phyloP scores from a whole-genome alignment of 2,113 vertebrate species.

The Salvelinus sp. region DNA sequence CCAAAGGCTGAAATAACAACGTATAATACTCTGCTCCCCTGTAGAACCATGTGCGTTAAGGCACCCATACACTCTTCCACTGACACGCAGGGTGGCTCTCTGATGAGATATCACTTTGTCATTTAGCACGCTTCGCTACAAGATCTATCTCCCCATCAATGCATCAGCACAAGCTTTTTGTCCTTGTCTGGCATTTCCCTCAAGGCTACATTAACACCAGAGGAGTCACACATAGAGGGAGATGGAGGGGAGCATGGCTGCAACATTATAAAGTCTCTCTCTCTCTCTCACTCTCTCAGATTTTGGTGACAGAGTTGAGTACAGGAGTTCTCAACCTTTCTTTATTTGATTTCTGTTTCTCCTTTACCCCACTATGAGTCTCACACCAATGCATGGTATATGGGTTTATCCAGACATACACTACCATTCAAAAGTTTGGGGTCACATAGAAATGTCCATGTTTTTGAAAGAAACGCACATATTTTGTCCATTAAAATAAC shows the following conservation, averaged over 20 bases:
- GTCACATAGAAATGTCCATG: too few species aligned
- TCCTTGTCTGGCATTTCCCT: conserved; percentile 72
- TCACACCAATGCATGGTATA: too few species aligned
- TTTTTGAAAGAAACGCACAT: too few species aligned
- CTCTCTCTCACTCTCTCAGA: background rate
- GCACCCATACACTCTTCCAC: background rate
- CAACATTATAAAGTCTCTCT: conserved; percentile 58
- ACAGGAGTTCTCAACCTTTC: too few species aligned
- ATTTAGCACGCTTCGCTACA: conserved; percentile 76
- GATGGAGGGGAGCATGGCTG: conserved; percentile 60
- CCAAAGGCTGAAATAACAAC: too few species aligned
- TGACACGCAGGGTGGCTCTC: conserved; percentile 56
- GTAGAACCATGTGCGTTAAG: background rate
- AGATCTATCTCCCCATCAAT: conserved; percentile 71
- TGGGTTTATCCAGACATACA: too few species aligned
- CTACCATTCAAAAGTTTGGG: too few species aligned
- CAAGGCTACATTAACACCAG: conserved; percentile 66
- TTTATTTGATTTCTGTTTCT: too few species aligned
- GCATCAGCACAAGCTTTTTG: conserved; percentile 63
- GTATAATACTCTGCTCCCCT: conserved; percentile 6
- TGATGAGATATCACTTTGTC: conserved; percentile 78
- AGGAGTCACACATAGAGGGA: conserved; percentile 56
- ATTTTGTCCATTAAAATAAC: too few species aligned
- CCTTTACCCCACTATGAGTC: too few species aligned
- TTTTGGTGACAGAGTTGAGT: too few species aligned